Evolutionary conservation across 1,140 invertebrate genomes (phyloP).

Genomic region (Telenomus remus): DNA sequence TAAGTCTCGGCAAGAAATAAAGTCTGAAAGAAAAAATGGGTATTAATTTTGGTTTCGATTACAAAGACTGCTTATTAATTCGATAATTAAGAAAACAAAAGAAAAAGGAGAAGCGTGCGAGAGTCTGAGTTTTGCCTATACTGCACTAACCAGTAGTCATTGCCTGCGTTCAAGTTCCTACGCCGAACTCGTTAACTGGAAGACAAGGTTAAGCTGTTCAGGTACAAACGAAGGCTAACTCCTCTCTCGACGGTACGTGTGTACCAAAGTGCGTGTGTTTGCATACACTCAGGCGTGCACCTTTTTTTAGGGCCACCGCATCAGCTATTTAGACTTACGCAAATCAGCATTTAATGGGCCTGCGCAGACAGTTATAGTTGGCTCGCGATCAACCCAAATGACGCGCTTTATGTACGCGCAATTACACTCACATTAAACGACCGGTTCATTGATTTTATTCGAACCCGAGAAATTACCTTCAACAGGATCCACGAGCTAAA

Average conservation of each 20-base stretch:
- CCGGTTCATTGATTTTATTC: slow-evolving; percentile 43
- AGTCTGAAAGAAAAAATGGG: neutral
- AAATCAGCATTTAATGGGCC: slow-evolving; percentile 40
- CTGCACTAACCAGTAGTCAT: slow-evolving; percentile 53
- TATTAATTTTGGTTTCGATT: slow-evolving; percentile 5
- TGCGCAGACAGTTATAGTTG: slow-evolving; percentile 23
- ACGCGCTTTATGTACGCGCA: slow-evolving; percentile 28
- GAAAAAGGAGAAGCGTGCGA: slow-evolving; percentile 34
- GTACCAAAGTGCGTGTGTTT: neutral
- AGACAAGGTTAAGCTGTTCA: slow-evolving; percentile 58
- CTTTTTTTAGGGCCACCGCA: slow-evolving; percentile 11
- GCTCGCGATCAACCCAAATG: slow-evolving; percentile 27
- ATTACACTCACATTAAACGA: slow-evolving; percentile 34
- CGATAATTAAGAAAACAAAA: slow-evolving; percentile 49
- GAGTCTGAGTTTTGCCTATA: slow-evolving; percentile 37
- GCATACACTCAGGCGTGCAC: neutral
- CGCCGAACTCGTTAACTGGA: slow-evolving; percentile 52
- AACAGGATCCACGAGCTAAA: slow-evolving; percentile 12
- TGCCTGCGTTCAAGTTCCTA: slow-evolving; percentile 28
- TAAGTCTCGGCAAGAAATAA: too few relatives aligned
- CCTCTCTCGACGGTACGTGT: slow-evolving; percentile 26
- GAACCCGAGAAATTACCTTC: slow-evolving; percentile 4
- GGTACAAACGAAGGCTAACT: slow-evolving; percentile 59
- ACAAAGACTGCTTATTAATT: slow-evolving; percentile 17
- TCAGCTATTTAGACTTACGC: slow-evolving; percentile 33